These are phyloP conservation scores for Cerastoderma edule DNA, from an alignment of 2,888 invertebrate species.

Conservation along the genomic window DNA sequence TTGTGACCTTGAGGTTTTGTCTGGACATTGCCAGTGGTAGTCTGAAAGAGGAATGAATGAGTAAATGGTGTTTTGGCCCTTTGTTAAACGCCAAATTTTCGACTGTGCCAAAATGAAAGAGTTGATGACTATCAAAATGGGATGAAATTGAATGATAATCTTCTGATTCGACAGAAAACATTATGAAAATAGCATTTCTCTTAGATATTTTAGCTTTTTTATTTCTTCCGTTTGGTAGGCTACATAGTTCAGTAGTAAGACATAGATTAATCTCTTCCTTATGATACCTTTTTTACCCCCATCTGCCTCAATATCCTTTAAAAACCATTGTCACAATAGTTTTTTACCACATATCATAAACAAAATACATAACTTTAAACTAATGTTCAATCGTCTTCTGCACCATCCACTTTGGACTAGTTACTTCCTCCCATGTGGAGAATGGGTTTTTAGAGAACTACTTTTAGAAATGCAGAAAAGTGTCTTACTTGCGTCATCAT, in stretches of 20 bases:
- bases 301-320: background rate
- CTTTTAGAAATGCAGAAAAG: background rate
- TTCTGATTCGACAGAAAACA: too few species aligned
- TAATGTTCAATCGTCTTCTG: background rate
- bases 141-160: too few species aligned
- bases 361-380: background rate
- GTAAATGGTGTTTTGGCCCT: too few species aligned
- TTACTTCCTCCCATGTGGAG: background rate
- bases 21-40: slow-evolving; percentile 47
- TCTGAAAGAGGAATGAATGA: slow-evolving; percentile 38
- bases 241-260: background rate
- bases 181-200: too few species aligned
- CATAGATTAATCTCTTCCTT: background rate
- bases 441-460: background rate
- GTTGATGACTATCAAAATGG: too few species aligned
- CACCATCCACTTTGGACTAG: background rate
- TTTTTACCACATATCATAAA: background rate
- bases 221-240: too few species aligned
- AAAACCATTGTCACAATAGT: too few species aligned
- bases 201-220: background rate
- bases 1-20: slow-evolving; percentile 47
- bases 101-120: too few species aligned
- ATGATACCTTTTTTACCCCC: background rate
- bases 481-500: slow-evolving; percentile 47
- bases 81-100: too few species aligned